These are phyloP conservation scores for Drosophila paracracens DNA, from an alignment of 2,888 invertebrate species.

Conservation along the genomic window DNA sequence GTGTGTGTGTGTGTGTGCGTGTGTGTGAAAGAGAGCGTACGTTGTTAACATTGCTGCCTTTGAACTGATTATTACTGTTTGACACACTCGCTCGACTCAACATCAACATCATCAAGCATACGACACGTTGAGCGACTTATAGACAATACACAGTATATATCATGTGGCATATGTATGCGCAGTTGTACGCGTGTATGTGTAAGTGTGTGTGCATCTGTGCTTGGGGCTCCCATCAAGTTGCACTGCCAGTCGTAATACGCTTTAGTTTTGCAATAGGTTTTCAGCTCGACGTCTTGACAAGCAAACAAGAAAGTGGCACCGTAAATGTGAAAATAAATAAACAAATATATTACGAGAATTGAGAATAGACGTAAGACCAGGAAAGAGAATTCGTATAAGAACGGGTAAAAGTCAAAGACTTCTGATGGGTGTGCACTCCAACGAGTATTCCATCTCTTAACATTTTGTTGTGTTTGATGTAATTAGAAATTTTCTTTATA, in stretches of 20 bases:
- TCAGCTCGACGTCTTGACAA: slow-evolving; percentile 22
- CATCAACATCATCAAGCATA: slow-evolving; percentile 64
- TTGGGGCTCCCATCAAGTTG: slow-evolving; percentile 22
- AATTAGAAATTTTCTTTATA: not conserved
- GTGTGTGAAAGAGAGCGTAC: slow-evolving; percentile 15
- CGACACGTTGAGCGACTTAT: slow-evolving; percentile 60
- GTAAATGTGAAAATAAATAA: slow-evolving; percentile 71
- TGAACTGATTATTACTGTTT: slow-evolving; percentile 77
- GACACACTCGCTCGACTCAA: slow-evolving; percentile 66
- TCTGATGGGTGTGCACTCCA: slow-evolving; percentile 22
- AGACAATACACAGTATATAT: slow-evolving; percentile 37
- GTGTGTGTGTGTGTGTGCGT: slow-evolving; percentile 3
- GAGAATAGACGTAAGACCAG: slow-evolving; percentile 17
- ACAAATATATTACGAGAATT: slow-evolving; percentile 49
- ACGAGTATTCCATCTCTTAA: not conserved
- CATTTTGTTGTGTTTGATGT: not conserved
- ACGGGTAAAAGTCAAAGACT: slow-evolving; percentile 24
- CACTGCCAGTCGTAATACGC: slow-evolving; percentile 57
- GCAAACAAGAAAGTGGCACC: slow-evolving; percentile 62
- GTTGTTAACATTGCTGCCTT: slow-evolving; percentile 67
- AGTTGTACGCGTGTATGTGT: slow-evolving; percentile 17
- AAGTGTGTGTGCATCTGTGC: not conserved
- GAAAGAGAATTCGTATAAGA: slow-evolving; percentile 6
- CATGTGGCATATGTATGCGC: slow-evolving; percentile 22
- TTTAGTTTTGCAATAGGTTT: slow-evolving; percentile 55